Percentiles rank a stretch among this genome's conserved stretches.
Conservation (phyloP, 2,797 vertebrate genomes). For the Amphiprion clarkii region DNA sequence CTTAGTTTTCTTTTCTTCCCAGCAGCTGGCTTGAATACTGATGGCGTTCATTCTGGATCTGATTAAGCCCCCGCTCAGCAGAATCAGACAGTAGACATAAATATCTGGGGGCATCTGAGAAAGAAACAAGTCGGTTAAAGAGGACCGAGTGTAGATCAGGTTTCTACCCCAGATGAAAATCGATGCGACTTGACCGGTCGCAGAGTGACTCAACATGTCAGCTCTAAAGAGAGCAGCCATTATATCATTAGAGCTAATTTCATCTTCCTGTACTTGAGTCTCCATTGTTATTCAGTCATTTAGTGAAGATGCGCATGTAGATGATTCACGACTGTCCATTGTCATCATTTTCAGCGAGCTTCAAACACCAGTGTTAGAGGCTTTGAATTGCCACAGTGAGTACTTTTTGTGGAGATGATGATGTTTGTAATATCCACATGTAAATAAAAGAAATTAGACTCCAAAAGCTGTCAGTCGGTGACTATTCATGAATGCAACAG, state of each 20-base stretch:
- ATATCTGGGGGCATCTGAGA: conserved; percentile 82
- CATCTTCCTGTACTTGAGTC: conserved; percentile 74
- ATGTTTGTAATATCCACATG: conserved; percentile 37
- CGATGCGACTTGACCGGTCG: conserved; percentile 78
- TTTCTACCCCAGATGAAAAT: conserved; percentile 84
- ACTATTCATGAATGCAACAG: conserved; percentile 14
- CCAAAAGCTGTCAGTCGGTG: conserved; percentile 17
- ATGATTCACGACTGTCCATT: conserved; percentile 76
- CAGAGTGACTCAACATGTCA: conserved; percentile 84
- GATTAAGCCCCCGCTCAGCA: conserved; percentile 76
- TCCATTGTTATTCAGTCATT: conserved; percentile 77
- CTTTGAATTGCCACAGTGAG: conserved; percentile 43
- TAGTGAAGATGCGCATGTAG: conserved; percentile 59
- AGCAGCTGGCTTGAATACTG: conserved; percentile 77
- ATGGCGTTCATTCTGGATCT: conserved; percentile 80
- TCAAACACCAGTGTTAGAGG: conserved; percentile 46
- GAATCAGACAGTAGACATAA: conserved; percentile 84
- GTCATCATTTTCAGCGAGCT: conserved; percentile 68
- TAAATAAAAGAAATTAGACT: conserved; percentile 23
- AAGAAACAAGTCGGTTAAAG: conserved; percentile 73
- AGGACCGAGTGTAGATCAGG: conserved; percentile 72
- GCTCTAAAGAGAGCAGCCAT: conserved; percentile 76
- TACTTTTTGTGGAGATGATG: conserved; percentile 14
- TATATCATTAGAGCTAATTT: conserved; percentile 85
- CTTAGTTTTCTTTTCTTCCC: conserved; percentile 55